These are phyloP conservation scores for Otus sunia DNA, from an alignment of 2,113 vertebrate species.

Conservation along the genomic window DNA sequence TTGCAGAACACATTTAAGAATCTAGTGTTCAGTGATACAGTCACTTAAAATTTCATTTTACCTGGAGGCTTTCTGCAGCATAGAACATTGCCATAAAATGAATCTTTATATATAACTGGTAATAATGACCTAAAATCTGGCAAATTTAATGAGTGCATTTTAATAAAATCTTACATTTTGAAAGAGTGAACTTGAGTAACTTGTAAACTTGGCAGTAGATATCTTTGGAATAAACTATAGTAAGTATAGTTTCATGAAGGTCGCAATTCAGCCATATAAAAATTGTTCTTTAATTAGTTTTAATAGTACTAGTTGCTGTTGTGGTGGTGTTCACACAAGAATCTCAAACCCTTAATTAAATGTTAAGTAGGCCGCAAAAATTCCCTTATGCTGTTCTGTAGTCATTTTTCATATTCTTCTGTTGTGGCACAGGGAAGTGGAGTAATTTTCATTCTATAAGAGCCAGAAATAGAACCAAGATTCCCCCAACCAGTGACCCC, in stretches of 20 bases:
- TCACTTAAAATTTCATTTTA: conserved; percentile 25
- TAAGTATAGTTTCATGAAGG: background rate
- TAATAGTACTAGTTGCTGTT: background rate
- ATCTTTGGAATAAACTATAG: background rate
- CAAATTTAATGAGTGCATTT: background rate
- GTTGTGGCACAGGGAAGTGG: background rate
- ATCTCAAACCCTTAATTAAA: conserved; percentile 1
- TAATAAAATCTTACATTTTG: background rate
- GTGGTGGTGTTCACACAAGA: background rate
- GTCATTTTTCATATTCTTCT: background rate
- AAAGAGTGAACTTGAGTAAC: background rate
- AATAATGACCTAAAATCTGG: background rate
- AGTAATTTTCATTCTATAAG: background rate
- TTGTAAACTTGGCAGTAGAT: background rate
- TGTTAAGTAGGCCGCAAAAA: background rate
- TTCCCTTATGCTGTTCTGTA: background rate
- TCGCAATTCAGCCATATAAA: background rate
- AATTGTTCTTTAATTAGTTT: background rate
- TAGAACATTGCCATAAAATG: background rate
- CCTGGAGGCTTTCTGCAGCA: background rate
- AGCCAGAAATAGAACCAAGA: background rate
- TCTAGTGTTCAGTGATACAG: background rate
- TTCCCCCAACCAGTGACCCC: background rate
- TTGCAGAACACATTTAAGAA: background rate
- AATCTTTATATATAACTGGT: background rate